A percentile compares a stretch with the other conserved stretches of the same genome.
Evolutionary conservation across 2,113 vertebrate species (phyloP).

Genomic region (Phylloscopus whistleri): DNA sequence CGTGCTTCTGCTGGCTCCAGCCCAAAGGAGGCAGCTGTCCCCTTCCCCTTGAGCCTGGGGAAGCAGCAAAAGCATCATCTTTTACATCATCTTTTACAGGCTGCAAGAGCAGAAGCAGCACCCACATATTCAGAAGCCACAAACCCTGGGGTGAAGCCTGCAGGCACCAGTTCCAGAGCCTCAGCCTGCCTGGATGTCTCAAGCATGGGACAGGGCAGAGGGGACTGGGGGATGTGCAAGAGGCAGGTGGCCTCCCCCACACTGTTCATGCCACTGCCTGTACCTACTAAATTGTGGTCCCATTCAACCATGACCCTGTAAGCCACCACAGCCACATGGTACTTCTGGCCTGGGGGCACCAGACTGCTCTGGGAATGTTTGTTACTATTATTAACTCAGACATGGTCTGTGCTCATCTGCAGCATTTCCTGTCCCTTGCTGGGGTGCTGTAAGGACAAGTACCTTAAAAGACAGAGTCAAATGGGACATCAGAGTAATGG

Average conservation of each 20-base stretch:
- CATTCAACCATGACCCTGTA: not conserved
- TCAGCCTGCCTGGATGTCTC: not conserved
- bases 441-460: not conserved
- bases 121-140: not conserved
- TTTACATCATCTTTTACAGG: not conserved
- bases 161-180: not conserved
- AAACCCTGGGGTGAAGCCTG: not conserved
- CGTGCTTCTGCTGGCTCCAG: accelerated
- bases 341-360: not conserved
- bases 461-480: not conserved
- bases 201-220: not conserved
- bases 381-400: not conserved
- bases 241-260: not conserved
- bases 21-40: not conserved
- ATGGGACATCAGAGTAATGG: not conserved
- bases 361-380: not conserved
- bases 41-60: not conserved
- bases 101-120: not conserved
- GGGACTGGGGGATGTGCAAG: not conserved
- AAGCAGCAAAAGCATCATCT: not conserved
- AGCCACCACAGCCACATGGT: not conserved
- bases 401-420: not conserved
- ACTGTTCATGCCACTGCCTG: not conserved
- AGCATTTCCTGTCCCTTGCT: not conserved
- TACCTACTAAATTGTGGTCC: not conserved